Conservation (phyloP, 2,888 invertebrate species). For the Zootermopsis nevadensis region DNA sequence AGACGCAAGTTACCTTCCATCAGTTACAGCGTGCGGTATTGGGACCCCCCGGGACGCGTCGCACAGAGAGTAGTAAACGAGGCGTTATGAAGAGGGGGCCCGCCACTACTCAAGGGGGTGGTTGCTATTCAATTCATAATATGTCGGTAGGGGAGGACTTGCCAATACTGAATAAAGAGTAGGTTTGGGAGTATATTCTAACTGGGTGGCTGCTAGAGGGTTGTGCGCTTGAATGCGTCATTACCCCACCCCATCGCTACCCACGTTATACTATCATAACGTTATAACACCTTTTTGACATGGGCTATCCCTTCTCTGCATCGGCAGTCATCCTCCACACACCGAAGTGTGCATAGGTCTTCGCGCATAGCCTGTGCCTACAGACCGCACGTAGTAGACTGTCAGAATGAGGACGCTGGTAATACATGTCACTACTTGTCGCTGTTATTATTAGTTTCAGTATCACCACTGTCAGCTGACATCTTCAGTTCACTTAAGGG, state of each 20-base stretch:
- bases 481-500: too few species aligned
- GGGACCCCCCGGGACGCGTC: slow-evolving; percentile 10
- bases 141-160: slow-evolving; percentile 6
- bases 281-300: slow-evolving; percentile 42
- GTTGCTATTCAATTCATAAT: slow-evolving; percentile 36
- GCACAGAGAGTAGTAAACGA: slow-evolving; percentile 32
- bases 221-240: slow-evolving; percentile 42
- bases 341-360: not conserved
- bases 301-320: slow-evolving; percentile 26
- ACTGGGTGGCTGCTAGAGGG: slow-evolving; percentile 17
- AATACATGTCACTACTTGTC: too few species aligned
- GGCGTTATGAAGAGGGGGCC: not conserved
- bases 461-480: too few species aligned
- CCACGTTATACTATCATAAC: slow-evolving; percentile 46
- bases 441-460: too few species aligned
- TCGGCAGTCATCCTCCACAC: not conserved
- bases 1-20: slow-evolving; percentile 30
- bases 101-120: not conserved
- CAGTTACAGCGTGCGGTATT: slow-evolving; percentile 13
- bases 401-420: too few species aligned
- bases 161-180: slow-evolving; percentile 31
- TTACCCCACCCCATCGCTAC: slow-evolving; percentile 33
- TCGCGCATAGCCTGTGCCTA: not conserved
- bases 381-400: too few species aligned
- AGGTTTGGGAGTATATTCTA: slow-evolving; percentile 20